Base-by-base conservation (phyloP, 2,797 vertebrate genomes). In the Pseudochaenichthys georgianus region DNA sequence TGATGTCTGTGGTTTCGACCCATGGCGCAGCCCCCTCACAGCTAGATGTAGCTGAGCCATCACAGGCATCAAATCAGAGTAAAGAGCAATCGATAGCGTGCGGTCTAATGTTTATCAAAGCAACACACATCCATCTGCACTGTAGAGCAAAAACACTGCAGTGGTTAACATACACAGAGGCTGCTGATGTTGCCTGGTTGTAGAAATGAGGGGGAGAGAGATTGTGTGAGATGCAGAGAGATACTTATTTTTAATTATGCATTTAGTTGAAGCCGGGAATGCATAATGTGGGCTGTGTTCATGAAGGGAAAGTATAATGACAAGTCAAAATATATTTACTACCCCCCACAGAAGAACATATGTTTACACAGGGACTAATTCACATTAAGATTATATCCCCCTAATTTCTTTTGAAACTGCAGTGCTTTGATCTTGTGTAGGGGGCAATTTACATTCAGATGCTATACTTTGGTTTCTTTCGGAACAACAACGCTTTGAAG, bases 231-330 rank as follows among this genome's bases (percentile, higher is more conserved):
- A 89, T 81, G 63, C 82, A 87, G 73, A 79, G 62, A 83, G 47
- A 88, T 81, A 77, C 74, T 85, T 75, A 68, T 77, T 87, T 85
- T 90, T 84, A 91, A 91, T 92, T 92, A 89, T 86, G 84, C 71
- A 89, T 91, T 88, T 83, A 83, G 75, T 78, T 86, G 58, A 61
- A 77, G 84, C 64, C 79, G 73, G 66, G 73, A 83, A 85, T 86
- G 72, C 70, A 82, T 83, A 84, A 82, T 81, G 72, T 19, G 53
- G 70, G 67, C 72, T 85, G 31, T 5, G 16, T 51, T 77, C 70
- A 78, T 78, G 74, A 65, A 82, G 53, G 63, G 57, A 86, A 82
- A 86, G 78, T 81, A 76, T 84, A 89, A 88, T 76, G 83, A 72
- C 50, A 21, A 85, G 78, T 87, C 83, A 78, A 71, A 89, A 82